Evolutionary conservation across 2,113 vertebrate species (phyloP).

Genomic region (Morone saxatilis): DNA sequence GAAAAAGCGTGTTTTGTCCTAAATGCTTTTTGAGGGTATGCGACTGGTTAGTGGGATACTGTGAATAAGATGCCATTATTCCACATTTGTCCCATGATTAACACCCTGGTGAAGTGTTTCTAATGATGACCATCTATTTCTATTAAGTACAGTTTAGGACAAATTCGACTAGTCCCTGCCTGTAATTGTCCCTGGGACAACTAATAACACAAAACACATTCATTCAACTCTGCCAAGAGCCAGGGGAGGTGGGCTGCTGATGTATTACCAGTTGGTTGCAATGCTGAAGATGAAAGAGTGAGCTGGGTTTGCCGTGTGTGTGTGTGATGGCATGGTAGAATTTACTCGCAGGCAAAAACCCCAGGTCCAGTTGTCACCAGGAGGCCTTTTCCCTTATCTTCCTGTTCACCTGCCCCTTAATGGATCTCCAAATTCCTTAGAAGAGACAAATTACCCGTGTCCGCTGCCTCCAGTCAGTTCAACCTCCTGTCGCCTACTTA

Average conservation of each 20-base stretch:
- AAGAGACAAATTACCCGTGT: slow-evolving; percentile 63
- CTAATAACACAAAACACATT: slow-evolving; percentile 56
- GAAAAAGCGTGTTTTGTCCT: slow-evolving; percentile 1
- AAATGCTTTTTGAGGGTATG: background rate
- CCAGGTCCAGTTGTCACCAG: slow-evolving; percentile 24
- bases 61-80: slow-evolving; percentile 27
- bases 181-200: slow-evolving; percentile 50
- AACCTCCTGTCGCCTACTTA: slow-evolving; percentile 58
- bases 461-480: slow-evolving; percentile 51
- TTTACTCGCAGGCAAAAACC: slow-evolving; percentile 14
- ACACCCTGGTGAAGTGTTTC: slow-evolving; percentile 36
- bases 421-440: slow-evolving; percentile 52
- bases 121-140: slow-evolving; percentile 68
- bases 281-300: slow-evolving; percentile 44
- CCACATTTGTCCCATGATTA: slow-evolving; percentile 35
- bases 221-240: slow-evolving; percentile 35
- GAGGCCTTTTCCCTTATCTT: slow-evolving; percentile 24
- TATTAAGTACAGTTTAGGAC: slow-evolving; percentile 53
- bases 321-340: background rate
- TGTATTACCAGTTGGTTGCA: slow-evolving; percentile 41
- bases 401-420: slow-evolving; percentile 49
- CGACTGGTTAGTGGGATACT: background rate
- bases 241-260: slow-evolving; percentile 36
- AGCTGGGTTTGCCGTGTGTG: background rate
- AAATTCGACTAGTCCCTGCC: slow-evolving; percentile 34